These are phyloP conservation scores for Himalopsyche kuldschensis DNA, from an alignment of 2,888 invertebrate genomes.

Conservation along the genomic window DNA sequence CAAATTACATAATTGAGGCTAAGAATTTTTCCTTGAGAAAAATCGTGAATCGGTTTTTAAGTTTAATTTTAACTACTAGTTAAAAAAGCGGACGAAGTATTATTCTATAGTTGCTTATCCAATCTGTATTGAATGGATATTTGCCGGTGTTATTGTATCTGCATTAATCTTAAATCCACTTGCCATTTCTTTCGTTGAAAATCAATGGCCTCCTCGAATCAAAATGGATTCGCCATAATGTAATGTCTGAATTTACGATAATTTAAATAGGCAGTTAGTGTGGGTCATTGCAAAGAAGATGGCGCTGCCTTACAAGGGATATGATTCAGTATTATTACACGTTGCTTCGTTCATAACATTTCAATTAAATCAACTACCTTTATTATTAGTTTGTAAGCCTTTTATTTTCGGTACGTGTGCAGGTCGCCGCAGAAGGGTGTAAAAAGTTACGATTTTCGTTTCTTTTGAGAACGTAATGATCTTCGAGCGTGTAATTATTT, in stretches of 20 bases:
- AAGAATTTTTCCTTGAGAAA: too few species aligned
- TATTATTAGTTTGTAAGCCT: neutral
- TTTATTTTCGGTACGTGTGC: neutral
- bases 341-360: neutral
- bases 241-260: neutral
- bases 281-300: neutral
- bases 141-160: neutral
- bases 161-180: neutral
- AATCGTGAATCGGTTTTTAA: too few species aligned
- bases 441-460: too few species aligned
- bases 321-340: conserved; percentile 22
- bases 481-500: too few species aligned
- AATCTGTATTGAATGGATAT: too few species aligned
- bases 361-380: neutral
- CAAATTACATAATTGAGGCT: too few species aligned
- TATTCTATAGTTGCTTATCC: too few species aligned
- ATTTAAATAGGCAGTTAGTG: neutral
- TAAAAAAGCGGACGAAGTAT: too few species aligned
- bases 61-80: too few species aligned
- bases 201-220: neutral
- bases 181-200: neutral
- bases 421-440: neutral
- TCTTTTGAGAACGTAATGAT: too few species aligned
- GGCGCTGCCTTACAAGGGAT: neutral
- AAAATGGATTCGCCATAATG: neutral